phyloP scores from a whole-genome alignment of 2,888 invertebrate species.

The Synergus umbraculus region DNA sequence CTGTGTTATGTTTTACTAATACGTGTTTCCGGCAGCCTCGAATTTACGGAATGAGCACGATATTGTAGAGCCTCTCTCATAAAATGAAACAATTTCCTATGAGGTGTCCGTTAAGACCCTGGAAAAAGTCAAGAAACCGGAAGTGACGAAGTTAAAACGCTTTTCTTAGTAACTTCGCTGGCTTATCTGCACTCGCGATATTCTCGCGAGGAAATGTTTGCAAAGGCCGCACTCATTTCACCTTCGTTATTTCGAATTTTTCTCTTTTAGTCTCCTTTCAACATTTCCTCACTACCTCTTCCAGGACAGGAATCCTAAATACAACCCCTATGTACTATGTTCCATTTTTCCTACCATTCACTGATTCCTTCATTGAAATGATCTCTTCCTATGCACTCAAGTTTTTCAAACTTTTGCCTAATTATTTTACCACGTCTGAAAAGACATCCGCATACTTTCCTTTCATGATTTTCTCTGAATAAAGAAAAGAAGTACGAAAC shows the following conservation, averaged over 20 bases:
- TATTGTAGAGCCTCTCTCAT: conserved; percentile 11
- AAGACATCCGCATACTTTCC: background rate
- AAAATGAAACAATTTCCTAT: conserved; percentile 19
- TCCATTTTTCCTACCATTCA: background rate
- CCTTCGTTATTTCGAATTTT: conserved; percentile 26
- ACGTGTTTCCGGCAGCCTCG: background rate
- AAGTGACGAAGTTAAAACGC: conserved; percentile 33
- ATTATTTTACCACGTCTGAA: background rate
- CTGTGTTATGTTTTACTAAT: conserved; percentile 1
- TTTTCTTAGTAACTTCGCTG: conserved; percentile 25
- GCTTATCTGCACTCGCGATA: conserved; percentile 21
- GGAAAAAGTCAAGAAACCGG: conserved; percentile 7
- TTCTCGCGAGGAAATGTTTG: conserved; percentile 19
- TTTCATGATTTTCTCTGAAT: background rate
- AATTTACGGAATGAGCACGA: background rate
- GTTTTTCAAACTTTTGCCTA: background rate
- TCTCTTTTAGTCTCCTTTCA: conserved; percentile 4
- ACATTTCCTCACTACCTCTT: conserved; percentile 10
- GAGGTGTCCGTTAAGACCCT: no score
- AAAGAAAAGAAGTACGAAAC: background rate
- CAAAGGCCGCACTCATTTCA: conserved; percentile 22
- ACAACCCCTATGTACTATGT: background rate
- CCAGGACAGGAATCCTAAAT: conserved; percentile 4
- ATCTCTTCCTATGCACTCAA: background rate
- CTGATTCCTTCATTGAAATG: background rate